Evolutionary conservation across 2,113 vertebrate species (phyloP), one percentile per base, ranked within the genome.

Genomic region (Sinocyclocheilus maitianheensis): DNA sequence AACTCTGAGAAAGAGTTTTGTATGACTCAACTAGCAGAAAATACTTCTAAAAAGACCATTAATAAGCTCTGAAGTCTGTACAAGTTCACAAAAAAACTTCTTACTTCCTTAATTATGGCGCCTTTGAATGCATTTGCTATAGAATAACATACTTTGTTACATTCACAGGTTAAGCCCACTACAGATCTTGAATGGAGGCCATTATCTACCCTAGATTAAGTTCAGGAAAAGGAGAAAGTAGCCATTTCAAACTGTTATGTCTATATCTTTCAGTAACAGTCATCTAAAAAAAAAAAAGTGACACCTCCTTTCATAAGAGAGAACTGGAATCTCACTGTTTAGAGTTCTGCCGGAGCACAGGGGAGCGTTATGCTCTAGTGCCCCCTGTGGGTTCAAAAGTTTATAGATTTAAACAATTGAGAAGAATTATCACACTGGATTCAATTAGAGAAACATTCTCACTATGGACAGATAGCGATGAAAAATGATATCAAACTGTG

Each of bases 301-400:
- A 81, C 48, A 84, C 62, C 62, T 84, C 16, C n/a, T 62, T 84
- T 79, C 13, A 81, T 34, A 34, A 72, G 82, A 85, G 34, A 22
- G 34, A 22, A 30, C 40, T 79, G 9, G 40, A 60, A 51, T 85
- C 34, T 84, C 22, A 83, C 71, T 74, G 69, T 30, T 72, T 40
- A 5, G 18, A 72, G 34, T 30, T 16, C 37, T 14, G 4, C 13
- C 1, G 2, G 69, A 40, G 76, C 37, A 5, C 4, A 77, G 20
- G 24, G 26, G 71, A 77, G 72, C 53, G 79, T 93, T 93, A 91
- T 95, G 92, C 94, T 95, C 91, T 94, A 94, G 93, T 93, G 91
- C 94, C 95, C 94, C 92, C 95, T 95, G 89, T 91, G 93, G 95
- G 91, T 84, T 81, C 53, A 75, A 93, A 88, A 0, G 22, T 7